Percentiles rank a stretch among this genome's conserved stretches.
Conservation (phyloP, 23 tunicate genomes). For the Halocynthia roretzi region DNA sequence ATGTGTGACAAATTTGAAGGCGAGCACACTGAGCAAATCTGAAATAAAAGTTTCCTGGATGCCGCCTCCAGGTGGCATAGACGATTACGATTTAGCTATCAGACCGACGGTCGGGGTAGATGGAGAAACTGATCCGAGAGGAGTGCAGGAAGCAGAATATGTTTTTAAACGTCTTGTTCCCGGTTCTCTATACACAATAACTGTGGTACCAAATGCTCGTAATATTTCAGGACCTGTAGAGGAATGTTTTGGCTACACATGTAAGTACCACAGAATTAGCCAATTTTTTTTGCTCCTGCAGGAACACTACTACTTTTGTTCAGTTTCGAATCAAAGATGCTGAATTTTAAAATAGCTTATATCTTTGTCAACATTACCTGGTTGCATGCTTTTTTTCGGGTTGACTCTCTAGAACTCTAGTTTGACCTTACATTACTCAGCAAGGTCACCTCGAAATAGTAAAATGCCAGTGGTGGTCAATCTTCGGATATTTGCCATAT, state of each 20-base stretch:
- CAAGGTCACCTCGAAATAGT: too few species aligned
- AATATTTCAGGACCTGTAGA: slow-evolving; percentile 30
- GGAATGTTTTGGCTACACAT: slow-evolving; percentile 34
- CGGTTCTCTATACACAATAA: slow-evolving; percentile 40
- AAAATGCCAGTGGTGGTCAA: too few species aligned
- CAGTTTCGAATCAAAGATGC: too few species aligned
- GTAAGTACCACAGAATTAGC: slow-evolving; percentile 20
- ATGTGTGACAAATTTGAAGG: slow-evolving; percentile 17
- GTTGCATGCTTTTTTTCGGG: too few species aligned
- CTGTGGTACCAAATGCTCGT: slow-evolving; percentile 42
- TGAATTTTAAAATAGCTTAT: too few species aligned
- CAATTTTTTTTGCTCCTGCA: background rate
- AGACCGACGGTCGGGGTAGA: slow-evolving; percentile 17
- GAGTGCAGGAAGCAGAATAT: slow-evolving; percentile 2
- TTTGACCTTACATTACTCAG: too few species aligned
- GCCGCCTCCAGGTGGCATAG: slow-evolving; percentile 69
- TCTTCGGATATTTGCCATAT: too few species aligned
- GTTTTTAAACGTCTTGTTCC: slow-evolving; percentile 41
- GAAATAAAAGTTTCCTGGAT: slow-evolving; percentile 50
- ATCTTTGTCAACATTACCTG: too few species aligned
- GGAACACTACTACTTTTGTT: too few species aligned
- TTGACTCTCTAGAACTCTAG: too few species aligned
- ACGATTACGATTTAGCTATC: slow-evolving; percentile 29
- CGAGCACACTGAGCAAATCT: slow-evolving; percentile 18
- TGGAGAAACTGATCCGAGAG: slow-evolving; percentile 11